Conservation (phyloP, 37 sponge, comb jelly and placozoan genomes). For the Ianthella basta region DNA sequence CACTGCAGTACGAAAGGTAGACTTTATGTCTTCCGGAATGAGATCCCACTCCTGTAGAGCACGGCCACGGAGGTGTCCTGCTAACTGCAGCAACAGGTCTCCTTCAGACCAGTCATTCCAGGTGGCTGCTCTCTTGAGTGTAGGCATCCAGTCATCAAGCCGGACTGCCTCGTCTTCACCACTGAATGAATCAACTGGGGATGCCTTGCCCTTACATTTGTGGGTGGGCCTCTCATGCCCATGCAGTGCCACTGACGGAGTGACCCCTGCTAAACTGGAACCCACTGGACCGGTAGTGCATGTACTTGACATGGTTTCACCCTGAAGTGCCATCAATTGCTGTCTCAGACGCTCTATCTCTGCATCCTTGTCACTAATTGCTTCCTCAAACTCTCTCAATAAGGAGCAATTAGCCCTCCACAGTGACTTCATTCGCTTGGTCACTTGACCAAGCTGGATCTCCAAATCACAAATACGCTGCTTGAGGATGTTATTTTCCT, state of each 20-base stretch:
- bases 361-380: conserved; percentile 2
- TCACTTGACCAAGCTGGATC: background rate
- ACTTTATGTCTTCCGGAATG: background rate
- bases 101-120: conserved; percentile 63
- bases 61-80: conserved; percentile 48
- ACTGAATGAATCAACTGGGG: conserved; percentile 48
- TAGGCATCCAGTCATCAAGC: conserved; percentile 49
- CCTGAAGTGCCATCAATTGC: background rate
- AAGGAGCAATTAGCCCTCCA: conserved; percentile 32
- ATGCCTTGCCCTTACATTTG: conserved; percentile 41
- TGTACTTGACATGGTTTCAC: background rate
- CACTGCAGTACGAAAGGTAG: conserved; percentile 6
- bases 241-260: background rate
- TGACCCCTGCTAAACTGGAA: background rate
- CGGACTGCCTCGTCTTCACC: conserved; percentile 39
- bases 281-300: background rate
- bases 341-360: conserved; percentile 17
- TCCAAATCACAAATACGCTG: background rate
- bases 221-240: background rate
- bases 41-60: conserved; percentile 43
- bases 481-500: background rate
- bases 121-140: conserved; percentile 35
- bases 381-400: conserved; percentile 6
- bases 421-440: background rate
- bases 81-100: conserved; percentile 46